phyloP scores from a whole-genome alignment of 2,113 vertebrate species.

The Ariopsis seemanni region DNA sequence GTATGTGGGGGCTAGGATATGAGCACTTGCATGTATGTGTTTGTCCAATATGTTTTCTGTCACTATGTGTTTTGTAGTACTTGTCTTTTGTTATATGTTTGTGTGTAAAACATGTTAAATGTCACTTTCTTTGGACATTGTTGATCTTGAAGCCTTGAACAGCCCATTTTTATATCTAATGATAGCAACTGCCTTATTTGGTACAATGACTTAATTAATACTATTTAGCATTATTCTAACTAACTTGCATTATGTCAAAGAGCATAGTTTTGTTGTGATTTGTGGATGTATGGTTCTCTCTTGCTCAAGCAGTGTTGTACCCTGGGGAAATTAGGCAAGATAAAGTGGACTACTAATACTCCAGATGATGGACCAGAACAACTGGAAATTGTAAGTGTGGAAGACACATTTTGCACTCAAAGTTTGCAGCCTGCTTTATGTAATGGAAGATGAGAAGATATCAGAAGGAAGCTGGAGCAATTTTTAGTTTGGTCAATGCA shows the following conservation, averaged over 20 bases:
- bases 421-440: not conserved
- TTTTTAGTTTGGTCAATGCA: not conserved
- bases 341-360: constrained; percentile 4
- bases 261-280: not conserved
- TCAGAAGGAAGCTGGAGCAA: not conserved
- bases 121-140: not conserved
- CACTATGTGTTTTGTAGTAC: not conserved
- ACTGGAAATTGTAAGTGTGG: not conserved
- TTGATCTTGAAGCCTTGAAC: not conserved
- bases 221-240: not conserved
- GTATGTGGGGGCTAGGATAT: not conserved
- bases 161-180: not conserved
- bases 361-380: not conserved
- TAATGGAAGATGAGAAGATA: not conserved
- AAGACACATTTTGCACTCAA: constrained; percentile 10
- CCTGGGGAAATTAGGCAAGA: constrained; percentile 3
- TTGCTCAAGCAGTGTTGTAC: not conserved
- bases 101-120: not conserved
- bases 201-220: not conserved
- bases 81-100: not conserved
- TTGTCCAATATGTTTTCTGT: not conserved
- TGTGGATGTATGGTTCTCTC: not conserved
- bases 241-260: not conserved
- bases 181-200: not conserved
- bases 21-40: not conserved